Conservation (phyloP, 2,888 invertebrate genomes). For the Epinotia demarniana region DNA sequence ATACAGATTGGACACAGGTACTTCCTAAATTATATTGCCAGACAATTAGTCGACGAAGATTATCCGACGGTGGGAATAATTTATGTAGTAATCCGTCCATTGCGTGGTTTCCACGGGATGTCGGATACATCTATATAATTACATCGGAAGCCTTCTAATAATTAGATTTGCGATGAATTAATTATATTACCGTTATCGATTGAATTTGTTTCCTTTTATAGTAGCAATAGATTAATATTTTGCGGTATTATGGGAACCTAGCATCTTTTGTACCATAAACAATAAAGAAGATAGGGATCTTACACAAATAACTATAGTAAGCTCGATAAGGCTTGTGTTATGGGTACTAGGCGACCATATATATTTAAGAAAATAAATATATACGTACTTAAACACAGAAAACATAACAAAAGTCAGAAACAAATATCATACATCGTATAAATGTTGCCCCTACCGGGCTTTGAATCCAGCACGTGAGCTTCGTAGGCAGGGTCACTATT, state of each 20-base stretch:
- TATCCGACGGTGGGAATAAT: constrained; percentile 30
- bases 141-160: constrained; percentile 24
- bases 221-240: neutral
- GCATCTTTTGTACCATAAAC: too few relatives aligned
- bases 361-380: too few relatives aligned
- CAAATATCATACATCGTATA: too few relatives aligned
- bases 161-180: constrained; percentile 21
- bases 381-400: too few relatives aligned
- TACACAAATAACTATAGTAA: too few relatives aligned
- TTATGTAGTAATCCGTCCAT: constrained; percentile 25
- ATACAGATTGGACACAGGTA: neutral
- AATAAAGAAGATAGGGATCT: too few relatives aligned
- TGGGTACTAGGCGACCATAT: too few relatives aligned
- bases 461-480: too few relatives aligned
- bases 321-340: too few relatives aligned
- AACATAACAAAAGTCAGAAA: too few relatives aligned
- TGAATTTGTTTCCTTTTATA: neutral
- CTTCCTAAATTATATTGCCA: constrained; percentile 20
- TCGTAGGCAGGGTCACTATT: too few relatives aligned
- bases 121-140: constrained; percentile 14
- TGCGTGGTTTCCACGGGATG: constrained; percentile 10
- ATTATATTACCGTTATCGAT: neutral
- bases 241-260: neutral
- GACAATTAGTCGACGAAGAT: constrained; percentile 32
- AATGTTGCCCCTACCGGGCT: too few relatives aligned